Conservation (phyloP, 2,888 invertebrate species). For the Yponomeuta sedellus region DNA sequence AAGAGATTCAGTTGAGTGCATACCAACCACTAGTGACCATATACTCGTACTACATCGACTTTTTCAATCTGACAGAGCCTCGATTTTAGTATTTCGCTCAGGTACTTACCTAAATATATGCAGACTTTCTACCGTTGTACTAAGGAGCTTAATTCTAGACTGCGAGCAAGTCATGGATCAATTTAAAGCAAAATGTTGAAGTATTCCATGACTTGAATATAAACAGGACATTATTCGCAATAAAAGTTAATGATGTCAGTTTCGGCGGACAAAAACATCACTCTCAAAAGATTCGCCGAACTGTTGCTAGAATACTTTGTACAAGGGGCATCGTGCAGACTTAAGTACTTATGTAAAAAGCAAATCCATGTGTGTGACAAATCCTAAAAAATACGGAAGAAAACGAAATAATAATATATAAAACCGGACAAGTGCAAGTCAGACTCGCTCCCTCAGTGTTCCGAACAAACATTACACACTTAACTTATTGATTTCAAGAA, state of each 20-base stretch:
- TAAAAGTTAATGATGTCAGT: conserved; percentile 9
- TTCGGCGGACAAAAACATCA: background rate
- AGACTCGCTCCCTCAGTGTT: too few relatives aligned
- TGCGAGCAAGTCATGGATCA: conserved; percentile 1
- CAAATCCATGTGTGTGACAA: too few relatives aligned
- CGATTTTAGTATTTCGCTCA: background rate
- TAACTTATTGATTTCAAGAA: too few relatives aligned
- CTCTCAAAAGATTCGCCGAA: background rate
- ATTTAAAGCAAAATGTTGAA: conserved; percentile 2
- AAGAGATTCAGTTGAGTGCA: background rate
- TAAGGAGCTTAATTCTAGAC: conserved; percentile 3
- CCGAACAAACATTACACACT: too few relatives aligned
- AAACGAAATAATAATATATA: too few relatives aligned
- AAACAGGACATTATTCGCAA: background rate
- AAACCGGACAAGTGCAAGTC: too few relatives aligned
- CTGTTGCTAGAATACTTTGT: background rate
- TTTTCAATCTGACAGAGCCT: background rate
- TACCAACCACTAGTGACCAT: background rate
- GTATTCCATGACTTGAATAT: background rate
- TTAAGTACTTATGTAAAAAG: background rate
- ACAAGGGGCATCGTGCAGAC: background rate
- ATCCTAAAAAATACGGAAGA: too few relatives aligned
- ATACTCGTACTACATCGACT: background rate
- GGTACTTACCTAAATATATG: background rate
- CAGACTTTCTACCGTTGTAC: background rate